These are phyloP conservation scores for Nesogale talazaci DNA, from an alignment of 2,113 vertebrate species.

Conservation along the genomic window DNA sequence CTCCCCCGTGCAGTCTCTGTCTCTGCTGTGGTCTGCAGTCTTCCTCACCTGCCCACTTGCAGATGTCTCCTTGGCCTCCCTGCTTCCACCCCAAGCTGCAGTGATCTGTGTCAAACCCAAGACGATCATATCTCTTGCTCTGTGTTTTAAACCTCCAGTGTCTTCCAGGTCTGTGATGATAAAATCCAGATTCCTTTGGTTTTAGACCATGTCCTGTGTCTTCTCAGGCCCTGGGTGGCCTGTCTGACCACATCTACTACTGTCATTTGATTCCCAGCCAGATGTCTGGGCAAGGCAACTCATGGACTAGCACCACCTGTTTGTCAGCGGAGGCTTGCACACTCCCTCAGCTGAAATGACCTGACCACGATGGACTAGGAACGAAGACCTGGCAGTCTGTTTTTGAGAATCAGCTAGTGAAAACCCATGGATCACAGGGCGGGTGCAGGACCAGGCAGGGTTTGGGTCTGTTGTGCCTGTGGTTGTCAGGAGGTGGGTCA, in stretches of 20 bases:
- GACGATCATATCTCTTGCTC: constrained; percentile 26
- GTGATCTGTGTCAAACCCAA: constrained; percentile 22
- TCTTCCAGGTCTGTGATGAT: constrained; percentile 66
- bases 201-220: background rate
- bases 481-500: background rate
- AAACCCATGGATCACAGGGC: background rate
- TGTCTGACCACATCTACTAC: background rate
- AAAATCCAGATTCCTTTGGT: constrained; percentile 53
- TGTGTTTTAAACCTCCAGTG: constrained; percentile 49
- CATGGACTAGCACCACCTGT: background rate
- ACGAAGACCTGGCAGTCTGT: background rate
- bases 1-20: background rate
- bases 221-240: background rate
- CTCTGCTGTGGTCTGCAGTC: background rate
- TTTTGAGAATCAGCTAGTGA: background rate
- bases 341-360: background rate
- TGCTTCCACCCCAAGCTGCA: background rate
- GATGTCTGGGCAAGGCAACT: background rate
- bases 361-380: background rate
- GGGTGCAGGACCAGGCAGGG: background rate
- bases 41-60: background rate
- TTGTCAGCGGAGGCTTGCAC: background rate
- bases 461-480: background rate
- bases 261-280: background rate
- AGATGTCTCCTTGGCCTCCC: constrained; percentile 2